A percentile compares a stretch with the other conserved stretches of the same genome.
These are phyloP conservation scores for Calypte anna DNA, from an alignment of 2,113 vertebrate species.

Conservation along the genomic window DNA sequence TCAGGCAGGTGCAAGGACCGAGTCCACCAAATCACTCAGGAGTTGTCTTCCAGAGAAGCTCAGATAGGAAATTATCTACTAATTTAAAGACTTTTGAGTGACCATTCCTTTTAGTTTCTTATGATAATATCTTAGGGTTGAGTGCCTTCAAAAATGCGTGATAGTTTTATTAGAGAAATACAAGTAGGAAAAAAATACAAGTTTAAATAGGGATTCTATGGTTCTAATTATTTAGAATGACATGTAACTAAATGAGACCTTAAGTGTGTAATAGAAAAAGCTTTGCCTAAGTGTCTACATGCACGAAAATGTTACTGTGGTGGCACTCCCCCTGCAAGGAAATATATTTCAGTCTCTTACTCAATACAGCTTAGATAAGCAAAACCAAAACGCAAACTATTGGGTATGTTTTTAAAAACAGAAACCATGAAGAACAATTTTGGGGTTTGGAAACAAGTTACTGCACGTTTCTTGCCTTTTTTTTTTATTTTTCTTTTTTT, in stretches of 20 bases:
- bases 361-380: slow-evolving; percentile 4
- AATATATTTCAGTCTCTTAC: neutral
- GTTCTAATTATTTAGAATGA: neutral
- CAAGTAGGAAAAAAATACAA: slow-evolving; percentile 13
- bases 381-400: neutral
- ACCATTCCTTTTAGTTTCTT: neutral
- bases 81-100: neutral
- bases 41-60: neutral
- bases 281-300: neutral
- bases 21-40: neutral
- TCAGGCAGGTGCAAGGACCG: neutral
- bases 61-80: neutral
- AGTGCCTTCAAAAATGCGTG: neutral
- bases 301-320: neutral
- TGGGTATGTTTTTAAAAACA: neutral
- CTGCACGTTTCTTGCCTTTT: neutral
- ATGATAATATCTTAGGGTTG: neutral
- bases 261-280: neutral
- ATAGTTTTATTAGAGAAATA: neutral
- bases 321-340: neutral
- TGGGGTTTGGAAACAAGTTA: neutral
- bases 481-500: neutral
- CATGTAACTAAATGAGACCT: neutral
- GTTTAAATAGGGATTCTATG: slow-evolving; percentile 23
- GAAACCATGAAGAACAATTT: neutral